phyloP scores from a whole-genome alignment of 2,113 vertebrate genomes.

The Uropsilus gracilis region DNA sequence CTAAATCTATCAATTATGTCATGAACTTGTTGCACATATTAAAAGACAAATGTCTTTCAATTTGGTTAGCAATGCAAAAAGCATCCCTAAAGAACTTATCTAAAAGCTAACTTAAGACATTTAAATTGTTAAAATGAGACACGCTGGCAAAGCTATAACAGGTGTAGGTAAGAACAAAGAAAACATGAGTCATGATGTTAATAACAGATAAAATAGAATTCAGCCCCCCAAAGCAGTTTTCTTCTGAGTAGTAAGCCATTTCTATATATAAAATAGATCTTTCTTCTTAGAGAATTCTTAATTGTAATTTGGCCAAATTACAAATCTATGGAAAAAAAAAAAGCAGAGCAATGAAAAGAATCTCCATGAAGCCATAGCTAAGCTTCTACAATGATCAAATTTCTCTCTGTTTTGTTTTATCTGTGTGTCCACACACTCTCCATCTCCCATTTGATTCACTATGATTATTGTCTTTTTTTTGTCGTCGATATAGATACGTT shows the following conservation, averaged over 20 bases:
- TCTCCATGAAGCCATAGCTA: background rate
- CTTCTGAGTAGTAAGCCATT: background rate
- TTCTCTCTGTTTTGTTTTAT: slow-evolving; percentile 13
- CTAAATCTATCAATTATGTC: background rate
- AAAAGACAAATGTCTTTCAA: background rate
- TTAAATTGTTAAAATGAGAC: background rate
- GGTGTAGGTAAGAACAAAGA: background rate
- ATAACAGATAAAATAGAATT: slow-evolving; percentile 32
- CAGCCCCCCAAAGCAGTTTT: background rate
- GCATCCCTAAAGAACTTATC: background rate
- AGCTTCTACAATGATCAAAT: background rate
- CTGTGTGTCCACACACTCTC: background rate
- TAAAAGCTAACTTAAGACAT: background rate
- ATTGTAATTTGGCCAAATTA: background rate
- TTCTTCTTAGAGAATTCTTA: slow-evolving; percentile 2
- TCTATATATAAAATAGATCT: background rate
- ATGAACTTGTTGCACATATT: background rate
- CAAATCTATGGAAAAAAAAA: background rate
- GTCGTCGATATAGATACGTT: background rate
- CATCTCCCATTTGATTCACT: background rate
- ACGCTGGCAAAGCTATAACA: background rate
- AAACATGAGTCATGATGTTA: slow-evolving; percentile 5
- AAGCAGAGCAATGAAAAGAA: background rate
- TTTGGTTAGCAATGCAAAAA: slow-evolving; percentile 14
- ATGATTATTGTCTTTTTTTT: background rate